Conservation (phyloP, 2,888 invertebrate species). For the Quadroppia sp. region DNA sequence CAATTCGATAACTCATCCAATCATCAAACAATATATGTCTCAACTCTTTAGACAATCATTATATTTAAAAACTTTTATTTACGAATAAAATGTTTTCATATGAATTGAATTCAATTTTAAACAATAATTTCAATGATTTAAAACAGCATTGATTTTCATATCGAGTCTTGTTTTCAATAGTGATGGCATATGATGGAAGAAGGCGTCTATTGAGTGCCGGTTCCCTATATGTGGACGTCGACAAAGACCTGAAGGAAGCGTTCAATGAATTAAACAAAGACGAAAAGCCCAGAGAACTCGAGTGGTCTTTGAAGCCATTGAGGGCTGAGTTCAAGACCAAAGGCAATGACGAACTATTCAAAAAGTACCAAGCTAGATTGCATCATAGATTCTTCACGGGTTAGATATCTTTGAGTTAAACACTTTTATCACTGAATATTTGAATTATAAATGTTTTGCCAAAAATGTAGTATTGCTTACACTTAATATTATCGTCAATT, state of each 20-base stretch:
- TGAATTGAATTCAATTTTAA: too few species aligned
- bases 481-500: constrained; percentile 45
- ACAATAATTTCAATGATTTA: too few species aligned
- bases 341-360: constrained; percentile 44
- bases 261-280: neutral
- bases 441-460: too few species aligned
- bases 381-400: constrained; percentile 47
- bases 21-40: neutral
- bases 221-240: constrained; percentile 26
- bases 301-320: constrained; percentile 42
- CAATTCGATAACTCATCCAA: constrained; percentile 2
- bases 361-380: constrained; percentile 46
- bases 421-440: too few species aligned
- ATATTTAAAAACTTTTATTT: too few species aligned
- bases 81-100: too few species aligned
- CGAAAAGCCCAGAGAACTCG: neutral
- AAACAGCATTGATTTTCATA: neutral
- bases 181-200: constrained; percentile 13
- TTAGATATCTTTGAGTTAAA: too few species aligned
- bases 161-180: neutral
- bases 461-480: constrained; percentile 44
- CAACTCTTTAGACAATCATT: neutral
- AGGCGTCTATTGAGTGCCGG: constrained; percentile 25
- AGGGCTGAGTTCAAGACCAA: constrained; percentile 42
- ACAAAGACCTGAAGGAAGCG: constrained; percentile 9